Conservation (phyloP, 2,797 vertebrate species). For the Malacoctenus gilli region DNA sequence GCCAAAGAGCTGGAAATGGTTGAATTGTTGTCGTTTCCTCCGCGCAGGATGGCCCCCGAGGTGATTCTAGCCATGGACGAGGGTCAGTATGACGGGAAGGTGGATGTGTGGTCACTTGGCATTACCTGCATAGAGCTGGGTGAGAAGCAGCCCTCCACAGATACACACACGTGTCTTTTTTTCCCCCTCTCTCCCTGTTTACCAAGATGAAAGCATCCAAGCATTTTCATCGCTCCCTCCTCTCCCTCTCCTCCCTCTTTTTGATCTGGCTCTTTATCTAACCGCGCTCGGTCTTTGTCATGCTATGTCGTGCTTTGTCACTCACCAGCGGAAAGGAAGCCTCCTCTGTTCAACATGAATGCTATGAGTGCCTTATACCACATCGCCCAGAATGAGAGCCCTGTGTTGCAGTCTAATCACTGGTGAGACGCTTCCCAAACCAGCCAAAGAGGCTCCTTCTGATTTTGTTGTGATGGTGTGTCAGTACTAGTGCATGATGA, state of each 20-base stretch:
- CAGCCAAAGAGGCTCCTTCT: neutral
- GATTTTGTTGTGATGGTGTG: neutral
- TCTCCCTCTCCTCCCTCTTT: constrained; percentile 3
- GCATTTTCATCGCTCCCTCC: constrained; percentile 11
- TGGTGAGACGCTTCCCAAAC: constrained; percentile 80
- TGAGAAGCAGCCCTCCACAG: constrained; percentile 66
- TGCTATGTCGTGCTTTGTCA: constrained; percentile 33
- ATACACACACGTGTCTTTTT: neutral
- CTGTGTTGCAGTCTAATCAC: constrained; percentile 91
- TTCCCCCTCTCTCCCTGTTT: too few species aligned
- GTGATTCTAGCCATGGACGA: constrained; percentile 96
- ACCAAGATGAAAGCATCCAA: constrained; percentile 34
- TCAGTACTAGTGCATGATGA: too few species aligned
- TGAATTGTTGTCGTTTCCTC: constrained; percentile 42
- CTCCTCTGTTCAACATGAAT: constrained; percentile 96
- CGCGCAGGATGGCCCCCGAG: constrained; percentile 92
- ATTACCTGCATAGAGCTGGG: constrained; percentile 95
- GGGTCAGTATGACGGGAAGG: constrained; percentile 94
- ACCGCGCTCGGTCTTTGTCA: constrained; percentile 30
- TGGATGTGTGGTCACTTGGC: constrained; percentile 95
- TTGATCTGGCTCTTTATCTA: constrained; percentile 27
- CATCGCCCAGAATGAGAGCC: constrained; percentile 96
- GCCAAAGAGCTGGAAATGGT: constrained; percentile 25
- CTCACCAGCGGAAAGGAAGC: constrained; percentile 90
- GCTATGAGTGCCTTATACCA: constrained; percentile 99